phyloP scores from a whole-genome alignment of 2,797 vertebrate species.

The Enteromius viviparus region DNA sequence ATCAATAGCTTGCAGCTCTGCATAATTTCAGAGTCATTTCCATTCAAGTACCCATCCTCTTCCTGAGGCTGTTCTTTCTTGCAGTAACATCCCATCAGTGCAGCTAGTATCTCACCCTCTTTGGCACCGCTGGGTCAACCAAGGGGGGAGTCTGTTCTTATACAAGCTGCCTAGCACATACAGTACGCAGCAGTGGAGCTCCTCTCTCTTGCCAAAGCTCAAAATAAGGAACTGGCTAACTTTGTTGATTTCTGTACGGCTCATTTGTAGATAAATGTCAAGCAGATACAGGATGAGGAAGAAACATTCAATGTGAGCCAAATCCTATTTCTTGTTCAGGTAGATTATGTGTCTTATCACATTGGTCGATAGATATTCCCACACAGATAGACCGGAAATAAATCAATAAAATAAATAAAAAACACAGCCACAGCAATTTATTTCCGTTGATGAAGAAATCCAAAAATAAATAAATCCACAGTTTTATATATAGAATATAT shows the following conservation, averaged over 20 bases:
- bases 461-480: not conserved
- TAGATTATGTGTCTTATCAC: conserved; percentile 23
- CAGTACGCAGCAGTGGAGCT: not conserved
- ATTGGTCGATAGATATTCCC: not conserved
- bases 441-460: not conserved
- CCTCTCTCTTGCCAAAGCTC: not conserved
- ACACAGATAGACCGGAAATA: conserved; percentile 31
- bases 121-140: not conserved
- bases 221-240: conserved; percentile 20
- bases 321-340: conserved; percentile 36
- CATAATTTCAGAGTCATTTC: conserved; percentile 21
- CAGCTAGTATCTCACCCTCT: not conserved
- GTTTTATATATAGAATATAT: not conserved
- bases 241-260: conserved; percentile 20
- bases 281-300: conserved; percentile 54
- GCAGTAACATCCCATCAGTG: conserved; percentile 3
- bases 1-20: conserved; percentile 21
- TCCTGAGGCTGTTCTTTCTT: not conserved
- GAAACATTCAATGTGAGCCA: conserved; percentile 41
- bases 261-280: conserved; percentile 60
- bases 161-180: not conserved
- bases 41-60: conserved; percentile 13
- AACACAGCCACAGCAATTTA: not conserved
- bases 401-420: no score
- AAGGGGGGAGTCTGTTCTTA: not conserved